phyloP scores from a whole-genome alignment of 2,797 vertebrate genomes.

The Melanotaenia trifasciata region DNA sequence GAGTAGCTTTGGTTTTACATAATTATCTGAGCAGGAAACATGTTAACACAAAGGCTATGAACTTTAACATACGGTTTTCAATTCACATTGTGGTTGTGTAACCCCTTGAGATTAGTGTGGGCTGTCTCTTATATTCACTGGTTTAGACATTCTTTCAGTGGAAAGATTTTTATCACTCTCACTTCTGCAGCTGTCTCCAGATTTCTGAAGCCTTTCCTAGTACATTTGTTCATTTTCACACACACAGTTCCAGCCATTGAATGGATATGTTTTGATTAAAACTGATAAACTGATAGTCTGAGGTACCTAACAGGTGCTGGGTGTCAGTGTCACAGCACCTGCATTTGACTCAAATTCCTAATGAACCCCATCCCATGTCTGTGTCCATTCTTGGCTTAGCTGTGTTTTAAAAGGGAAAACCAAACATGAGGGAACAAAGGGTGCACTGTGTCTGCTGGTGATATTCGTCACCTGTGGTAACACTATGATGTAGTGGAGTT shows the following conservation, averaged over 20 bases:
- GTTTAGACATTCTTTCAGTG: conserved; percentile 66
- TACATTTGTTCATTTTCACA: background rate
- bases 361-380: conserved; percentile 41
- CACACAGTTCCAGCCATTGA: conserved; percentile 10
- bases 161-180: conserved; percentile 55
- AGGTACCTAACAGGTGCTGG: conserved; percentile 43
- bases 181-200: conserved; percentile 14
- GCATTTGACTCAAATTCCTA: conserved; percentile 46
- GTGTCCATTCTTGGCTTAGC: conserved; percentile 54
- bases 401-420: conserved; percentile 54
- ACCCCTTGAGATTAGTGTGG: background rate
- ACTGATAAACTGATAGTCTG: conserved; percentile 11
- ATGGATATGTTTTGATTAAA: conserved; percentile 7
- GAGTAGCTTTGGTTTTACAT: conserved; percentile 34
- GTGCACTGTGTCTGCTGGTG: conserved; percentile 64
- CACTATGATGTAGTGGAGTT: conserved; percentile 72
- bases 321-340: conserved; percentile 56
- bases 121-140: background rate
- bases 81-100: background rate
- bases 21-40: conserved; percentile 6
- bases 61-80: background rate
- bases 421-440: conserved; percentile 73
- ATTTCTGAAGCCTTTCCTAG: conserved; percentile 19
- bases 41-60: conserved; percentile 16
- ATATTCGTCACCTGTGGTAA: conserved; percentile 75